Conservation (phyloP, 2,797 vertebrate species). For the Pagetopsis macropterus region DNA sequence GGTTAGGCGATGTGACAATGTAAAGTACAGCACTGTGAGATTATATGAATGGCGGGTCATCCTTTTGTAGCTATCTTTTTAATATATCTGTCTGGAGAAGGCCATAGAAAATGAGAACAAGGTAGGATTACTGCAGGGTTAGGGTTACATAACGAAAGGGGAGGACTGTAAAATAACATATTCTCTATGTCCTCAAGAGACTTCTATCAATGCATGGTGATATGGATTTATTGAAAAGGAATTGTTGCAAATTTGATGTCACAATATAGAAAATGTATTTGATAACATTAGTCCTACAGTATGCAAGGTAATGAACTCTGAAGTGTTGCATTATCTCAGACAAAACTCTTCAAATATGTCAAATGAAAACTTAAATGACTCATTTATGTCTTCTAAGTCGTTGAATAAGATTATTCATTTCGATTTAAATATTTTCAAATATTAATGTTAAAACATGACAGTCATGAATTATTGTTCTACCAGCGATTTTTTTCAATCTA, state of each 20-base stretch:
- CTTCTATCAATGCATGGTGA: too few species aligned
- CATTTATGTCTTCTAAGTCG: not conserved
- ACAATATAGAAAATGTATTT: slow-evolving; percentile 7
- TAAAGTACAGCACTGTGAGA: not conserved
- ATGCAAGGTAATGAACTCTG: not conserved
- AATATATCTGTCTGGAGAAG: not conserved
- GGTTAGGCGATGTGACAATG: not conserved
- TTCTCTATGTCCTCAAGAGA: too few species aligned
- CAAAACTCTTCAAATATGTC: not conserved
- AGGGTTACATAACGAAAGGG: too few species aligned
- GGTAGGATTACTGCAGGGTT: too few species aligned
- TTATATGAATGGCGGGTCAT: not conserved
- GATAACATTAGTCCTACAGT: not conserved
- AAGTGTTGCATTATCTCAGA: not conserved
- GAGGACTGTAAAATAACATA: too few species aligned
- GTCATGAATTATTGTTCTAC: slow-evolving; percentile 13
- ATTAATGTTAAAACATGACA: not conserved
- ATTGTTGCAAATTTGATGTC: not conserved
- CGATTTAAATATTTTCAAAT: not conserved
- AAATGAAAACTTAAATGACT: not conserved
- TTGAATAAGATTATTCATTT: slow-evolving; percentile 1
- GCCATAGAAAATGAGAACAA: too few species aligned
- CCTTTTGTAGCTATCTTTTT: not conserved
- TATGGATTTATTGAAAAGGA: not conserved
- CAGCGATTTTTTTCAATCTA: not conserved